Evolutionary conservation across 2,888 invertebrate genomes (phyloP).

Genomic region (Xestia sexstrigata): DNA sequence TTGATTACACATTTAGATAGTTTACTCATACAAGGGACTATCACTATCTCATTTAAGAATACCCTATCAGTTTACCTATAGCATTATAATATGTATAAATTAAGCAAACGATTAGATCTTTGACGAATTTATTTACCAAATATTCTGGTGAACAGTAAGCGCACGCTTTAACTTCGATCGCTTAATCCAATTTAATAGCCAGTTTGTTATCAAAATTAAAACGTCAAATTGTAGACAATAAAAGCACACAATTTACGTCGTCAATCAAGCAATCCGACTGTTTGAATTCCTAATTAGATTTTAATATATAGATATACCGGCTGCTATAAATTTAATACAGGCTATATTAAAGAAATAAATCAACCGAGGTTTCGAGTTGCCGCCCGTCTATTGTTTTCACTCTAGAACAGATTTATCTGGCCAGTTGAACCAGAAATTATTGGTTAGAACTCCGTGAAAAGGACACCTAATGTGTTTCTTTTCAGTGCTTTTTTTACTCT

Average conservation of each 20-base stretch:
- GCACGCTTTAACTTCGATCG: constrained; percentile 6
- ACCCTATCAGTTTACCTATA: neutral
- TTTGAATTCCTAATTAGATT: constrained; percentile 61
- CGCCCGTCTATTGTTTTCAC: constrained; percentile 68
- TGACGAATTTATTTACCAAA: neutral
- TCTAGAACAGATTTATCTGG: constrained; percentile 75
- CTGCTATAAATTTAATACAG: constrained; percentile 54
- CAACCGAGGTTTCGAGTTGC: constrained; percentile 52
- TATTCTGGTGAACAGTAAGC: neutral
- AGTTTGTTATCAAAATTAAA: constrained; percentile 48
- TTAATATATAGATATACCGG: constrained; percentile 56
- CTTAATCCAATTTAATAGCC: constrained; percentile 37
- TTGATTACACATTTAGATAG: neutral
- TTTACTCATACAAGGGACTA: neutral
- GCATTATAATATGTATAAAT: neutral
- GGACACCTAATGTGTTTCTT: constrained; percentile 70
- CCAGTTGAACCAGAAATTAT: constrained; percentile 79
- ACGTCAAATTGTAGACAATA: constrained; percentile 41
- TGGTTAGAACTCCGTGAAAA: constrained; percentile 76
- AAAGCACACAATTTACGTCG: constrained; percentile 48
- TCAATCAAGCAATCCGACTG: constrained; percentile 36
- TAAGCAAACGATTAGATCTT: neutral
- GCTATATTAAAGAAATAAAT: constrained; percentile 65
- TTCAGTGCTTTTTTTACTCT: constrained; percentile 56
- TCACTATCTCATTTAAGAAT: neutral